Evolutionary conservation across 2,888 invertebrate genomes (phyloP).

Genomic region (Ichneumon xanthorius): DNA sequence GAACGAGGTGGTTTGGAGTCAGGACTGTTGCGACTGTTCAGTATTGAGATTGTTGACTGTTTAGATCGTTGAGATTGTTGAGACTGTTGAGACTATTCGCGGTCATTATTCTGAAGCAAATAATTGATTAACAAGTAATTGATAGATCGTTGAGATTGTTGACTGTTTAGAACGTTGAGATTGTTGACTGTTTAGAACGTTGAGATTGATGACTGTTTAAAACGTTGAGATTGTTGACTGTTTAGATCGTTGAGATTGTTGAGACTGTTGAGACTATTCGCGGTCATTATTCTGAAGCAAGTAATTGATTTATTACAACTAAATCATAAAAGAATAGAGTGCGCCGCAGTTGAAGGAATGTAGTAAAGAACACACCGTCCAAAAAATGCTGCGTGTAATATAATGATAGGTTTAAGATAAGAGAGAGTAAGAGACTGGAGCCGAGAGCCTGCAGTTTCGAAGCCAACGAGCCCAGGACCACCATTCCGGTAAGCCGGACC

Average conservation of each 20-base stretch:
- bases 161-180: too few relatives aligned
- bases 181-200: background rate
- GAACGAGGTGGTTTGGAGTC: background rate
- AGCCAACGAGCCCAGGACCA: slow-evolving; percentile 24
- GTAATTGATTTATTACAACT: background rate
- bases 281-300: background rate
- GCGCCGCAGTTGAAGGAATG: background rate
- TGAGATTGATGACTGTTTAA: background rate
- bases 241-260: too few relatives aligned
- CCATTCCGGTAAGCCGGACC: slow-evolving; percentile 26
- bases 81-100: background rate
- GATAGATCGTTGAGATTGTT: too few relatives aligned
- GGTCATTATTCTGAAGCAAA: too few relatives aligned
- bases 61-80: too few relatives aligned
- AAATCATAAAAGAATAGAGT: background rate
- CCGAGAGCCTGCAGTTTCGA: slow-evolving; percentile 6
- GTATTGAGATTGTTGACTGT: background rate
- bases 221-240: too few relatives aligned
- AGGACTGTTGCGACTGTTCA: background rate
- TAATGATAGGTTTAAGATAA: slow-evolving; percentile 10
- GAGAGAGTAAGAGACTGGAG: background rate
- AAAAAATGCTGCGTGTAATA: slow-evolving; percentile 2
- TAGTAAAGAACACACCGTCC: background rate
- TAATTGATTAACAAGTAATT: too few relatives aligned
- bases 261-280: background rate